Percentiles rank a stretch among this genome's conserved stretches.
These are phyloP conservation scores for Aspidiotus destructor DNA, from an alignment of 2,888 invertebrate species.

Conservation along the genomic window DNA sequence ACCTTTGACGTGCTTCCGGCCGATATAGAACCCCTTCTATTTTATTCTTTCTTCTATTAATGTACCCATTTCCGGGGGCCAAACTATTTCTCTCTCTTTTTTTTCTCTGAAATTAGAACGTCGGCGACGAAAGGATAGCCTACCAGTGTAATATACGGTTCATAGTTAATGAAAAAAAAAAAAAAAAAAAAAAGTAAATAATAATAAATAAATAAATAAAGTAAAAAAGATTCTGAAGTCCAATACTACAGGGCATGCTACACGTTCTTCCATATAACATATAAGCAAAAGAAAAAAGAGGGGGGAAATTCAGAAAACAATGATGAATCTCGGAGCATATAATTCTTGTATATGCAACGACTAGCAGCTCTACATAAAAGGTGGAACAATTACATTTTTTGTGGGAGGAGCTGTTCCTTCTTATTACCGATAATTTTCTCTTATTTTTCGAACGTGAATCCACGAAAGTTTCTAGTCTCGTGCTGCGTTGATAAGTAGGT, in stretches of 20 bases:
- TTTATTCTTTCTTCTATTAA: constrained; percentile 1
- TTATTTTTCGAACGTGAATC: not conserved
- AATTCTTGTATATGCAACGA: not conserved
- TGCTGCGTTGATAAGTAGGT: constrained; percentile 30
- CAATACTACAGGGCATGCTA: not conserved
- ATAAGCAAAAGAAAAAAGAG: not conserved
- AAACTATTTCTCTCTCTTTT: not conserved
- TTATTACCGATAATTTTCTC: constrained; percentile 12
- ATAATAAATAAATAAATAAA: not conserved
- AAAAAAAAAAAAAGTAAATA: not conserved
- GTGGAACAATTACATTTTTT: constrained; percentile 19
- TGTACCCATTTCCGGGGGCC: constrained; percentile 11
- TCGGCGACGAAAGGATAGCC: not conserved
- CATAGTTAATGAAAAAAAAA: not conserved
- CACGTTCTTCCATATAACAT: not conserved
- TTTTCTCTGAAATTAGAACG: not conserved
- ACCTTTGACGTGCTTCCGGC: constrained; percentile 19
- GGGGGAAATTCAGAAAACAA: not conserved
- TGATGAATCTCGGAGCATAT: not conserved
- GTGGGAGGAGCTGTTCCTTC: constrained; percentile 25
- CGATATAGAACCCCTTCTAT: constrained; percentile 8
- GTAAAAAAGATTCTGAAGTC: not conserved
- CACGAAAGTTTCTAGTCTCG: constrained; percentile 14
- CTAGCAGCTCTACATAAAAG: constrained; percentile 6
- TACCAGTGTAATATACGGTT: not conserved